Conservation (phyloP, 2,797 vertebrate genomes). For the Anguilla obscura region DNA sequence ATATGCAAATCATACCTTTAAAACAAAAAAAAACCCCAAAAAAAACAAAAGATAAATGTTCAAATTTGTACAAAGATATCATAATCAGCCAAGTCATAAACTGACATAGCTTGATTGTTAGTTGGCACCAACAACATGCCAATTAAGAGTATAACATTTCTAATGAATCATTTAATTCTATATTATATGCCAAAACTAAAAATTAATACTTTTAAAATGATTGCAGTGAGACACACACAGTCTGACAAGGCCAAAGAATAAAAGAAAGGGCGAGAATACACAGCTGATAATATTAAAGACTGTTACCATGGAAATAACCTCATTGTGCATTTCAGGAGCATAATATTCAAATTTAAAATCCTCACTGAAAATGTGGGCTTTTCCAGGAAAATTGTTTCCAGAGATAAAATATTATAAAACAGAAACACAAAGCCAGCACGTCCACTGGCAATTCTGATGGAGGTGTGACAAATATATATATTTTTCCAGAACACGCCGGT, state of each 20-base stretch:
- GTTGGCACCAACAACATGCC: neutral
- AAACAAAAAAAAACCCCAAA: neutral
- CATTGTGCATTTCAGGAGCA: neutral
- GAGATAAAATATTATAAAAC: neutral
- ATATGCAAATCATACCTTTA: neutral
- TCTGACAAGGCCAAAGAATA: neutral
- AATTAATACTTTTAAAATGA: no score
- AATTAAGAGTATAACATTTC: neutral
- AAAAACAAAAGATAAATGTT: neutral
- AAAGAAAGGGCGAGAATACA: neutral
- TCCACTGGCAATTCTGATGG: neutral
- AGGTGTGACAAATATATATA: neutral
- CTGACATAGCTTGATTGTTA: neutral
- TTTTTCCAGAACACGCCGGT: constrained; percentile 8
- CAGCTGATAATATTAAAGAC: neutral
- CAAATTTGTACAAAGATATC: neutral
- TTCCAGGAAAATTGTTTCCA: neutral
- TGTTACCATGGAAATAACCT: neutral
- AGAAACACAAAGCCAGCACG: neutral
- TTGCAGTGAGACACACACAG: neutral
- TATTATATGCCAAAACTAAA: no score
- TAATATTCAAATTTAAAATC: neutral
- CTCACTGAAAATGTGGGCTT: neutral
- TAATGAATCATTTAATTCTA: no score
- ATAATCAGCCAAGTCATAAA: neutral